Conservation (phyloP, 30 jellyfish, hydroid and myxozoan genomes). For the Morbakka virulenta region DNA sequence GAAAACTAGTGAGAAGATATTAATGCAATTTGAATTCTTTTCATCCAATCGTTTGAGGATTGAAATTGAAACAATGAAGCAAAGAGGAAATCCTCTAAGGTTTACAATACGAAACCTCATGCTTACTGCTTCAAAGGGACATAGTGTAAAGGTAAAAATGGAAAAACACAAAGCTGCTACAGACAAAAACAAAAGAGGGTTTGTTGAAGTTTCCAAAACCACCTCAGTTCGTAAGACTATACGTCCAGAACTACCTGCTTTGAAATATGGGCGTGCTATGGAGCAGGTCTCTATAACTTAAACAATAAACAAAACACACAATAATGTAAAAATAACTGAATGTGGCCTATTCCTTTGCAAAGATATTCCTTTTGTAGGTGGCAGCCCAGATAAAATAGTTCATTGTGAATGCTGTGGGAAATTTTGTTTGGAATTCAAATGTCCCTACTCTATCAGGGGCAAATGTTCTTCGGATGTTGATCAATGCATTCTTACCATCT, state of each 20-base stretch:
- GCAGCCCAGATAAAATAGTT: constrained; percentile 34
- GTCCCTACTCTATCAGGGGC: constrained; percentile 12
- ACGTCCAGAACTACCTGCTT: constrained; percentile 65
- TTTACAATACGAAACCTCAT: constrained; percentile 11
- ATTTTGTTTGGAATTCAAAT: constrained; percentile 12
- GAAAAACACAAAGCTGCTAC: background rate
- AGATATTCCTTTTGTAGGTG: constrained; percentile 23
- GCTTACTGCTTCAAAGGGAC: constrained; percentile 42
- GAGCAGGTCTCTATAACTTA: too few species aligned
- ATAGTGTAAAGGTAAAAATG: constrained; percentile 13
- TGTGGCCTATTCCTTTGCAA: constrained; percentile 31
- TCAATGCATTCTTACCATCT: background rate
- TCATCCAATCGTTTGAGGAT: background rate
- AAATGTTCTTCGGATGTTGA: constrained; percentile 12
- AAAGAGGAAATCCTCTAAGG: constrained; percentile 21
- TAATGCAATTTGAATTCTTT: background rate
- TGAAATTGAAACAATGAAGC: constrained; percentile 37
- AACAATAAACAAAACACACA: constrained; percentile 18
- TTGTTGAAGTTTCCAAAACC: constrained; percentile 18
- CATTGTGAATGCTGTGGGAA: constrained; percentile 31
- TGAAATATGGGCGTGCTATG: constrained; percentile 62
- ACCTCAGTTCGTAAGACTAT: constrained; percentile 7
- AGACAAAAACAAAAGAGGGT: background rate
- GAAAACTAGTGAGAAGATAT: constrained; percentile 3
- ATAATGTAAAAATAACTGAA: constrained; percentile 6